Base-by-base conservation (phyloP, 2,797 vertebrate genomes). In the Helicolenus hilgendorfi region DNA sequence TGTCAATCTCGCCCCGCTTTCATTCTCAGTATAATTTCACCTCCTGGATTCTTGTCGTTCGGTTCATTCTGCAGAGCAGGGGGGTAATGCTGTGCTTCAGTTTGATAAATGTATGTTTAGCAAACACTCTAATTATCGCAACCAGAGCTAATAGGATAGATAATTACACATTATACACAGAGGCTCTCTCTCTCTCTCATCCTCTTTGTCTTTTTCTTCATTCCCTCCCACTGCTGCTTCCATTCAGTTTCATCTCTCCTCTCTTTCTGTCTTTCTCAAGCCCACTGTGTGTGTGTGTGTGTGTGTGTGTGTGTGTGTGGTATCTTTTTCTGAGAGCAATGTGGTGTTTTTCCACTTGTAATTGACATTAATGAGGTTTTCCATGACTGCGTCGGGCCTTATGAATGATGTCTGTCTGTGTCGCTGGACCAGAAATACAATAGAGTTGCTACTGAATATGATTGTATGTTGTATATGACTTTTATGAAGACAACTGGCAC, bases 61-160 rank as follows among this genome's bases (percentile, higher is more conserved):
- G 0, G 10, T 73, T 81, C 13, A 69, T 68, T 85, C 73, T 81
- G 55, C 71, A 80, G 72, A 73, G 80, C 36, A 33, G 60, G 71
- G 2, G 22, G 60, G 26, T 55, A 41, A 83, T 84, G 77, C n/a
- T 76, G 72, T 72, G 78, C 72, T 83, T 86, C 65, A 79, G 58
- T 80, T 93, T 88, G 78, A 93, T 92, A 91, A 94, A 93, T 90
- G 77, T 84, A 92, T 93, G 91, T 94, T 96, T 91, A 93, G 92
- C 84, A 93, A 92, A 91, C 76, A 89, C 82, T 91, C 76, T 93
- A 93, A 96, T 96, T 92, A 95, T 92, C 88, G 77, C 87, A 85
- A 89, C 82, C 72, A 86, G 72, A 84, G 92, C 88, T 94, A 95
- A 95, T 91, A 86, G 75, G 78, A 93, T 78, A 85, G 89, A 96